Base-by-base conservation (phyloP, 92 coral and sea anemone species). In the Porites divaricata region DNA sequence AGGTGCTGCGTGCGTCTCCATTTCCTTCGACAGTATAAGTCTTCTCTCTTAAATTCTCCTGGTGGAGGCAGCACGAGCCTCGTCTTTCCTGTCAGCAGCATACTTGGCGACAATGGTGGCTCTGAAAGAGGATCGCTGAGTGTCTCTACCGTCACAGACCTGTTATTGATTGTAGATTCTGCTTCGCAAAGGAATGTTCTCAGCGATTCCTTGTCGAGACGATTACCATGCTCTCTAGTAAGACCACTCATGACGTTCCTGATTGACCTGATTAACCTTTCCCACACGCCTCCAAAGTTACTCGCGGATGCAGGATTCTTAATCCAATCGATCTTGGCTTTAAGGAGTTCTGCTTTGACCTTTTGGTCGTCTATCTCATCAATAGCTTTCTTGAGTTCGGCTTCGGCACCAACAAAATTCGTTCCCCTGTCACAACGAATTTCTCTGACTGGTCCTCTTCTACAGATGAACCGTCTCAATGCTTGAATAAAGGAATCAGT, bases 31-130 rank as follows among this genome's bases (percentile, higher is more conserved):
- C 90, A 66, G 67, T 88, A 71, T 23, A 92, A 69, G 80, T 92
- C 88, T 22, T 86, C 80, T 85, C 76, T 70, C 28, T 88, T 72
- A 59, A 91, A 88, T n/a, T 58, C 78, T 72, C 92, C 95, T 1
- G 85, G 80, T 14, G 90, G 95, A 49, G 89, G 94, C 64, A 91
- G 72, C 14, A 91, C 83, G 24, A 87, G 89, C 50, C 67, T 87
- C 52, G 91, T 67, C 70, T 90, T 83, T 19, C 91, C 91, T 51
- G 93, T 87, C n/a, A 90, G 74, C 20, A 90, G 74, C 76, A 75
- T 77, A 67, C 81, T 87, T 84, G 94, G 91, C 9, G 83, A 83
- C n/a, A 87, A 74, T 6, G 89, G 91, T 16, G 81, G 78, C 41
- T 66, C 75, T n/a, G 84, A 91, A 6, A 77, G 25, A 24, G 90